These are phyloP conservation scores for Entomobrya proxima DNA, from an alignment of 2,888 invertebrate genomes.

Conservation along the genomic window DNA sequence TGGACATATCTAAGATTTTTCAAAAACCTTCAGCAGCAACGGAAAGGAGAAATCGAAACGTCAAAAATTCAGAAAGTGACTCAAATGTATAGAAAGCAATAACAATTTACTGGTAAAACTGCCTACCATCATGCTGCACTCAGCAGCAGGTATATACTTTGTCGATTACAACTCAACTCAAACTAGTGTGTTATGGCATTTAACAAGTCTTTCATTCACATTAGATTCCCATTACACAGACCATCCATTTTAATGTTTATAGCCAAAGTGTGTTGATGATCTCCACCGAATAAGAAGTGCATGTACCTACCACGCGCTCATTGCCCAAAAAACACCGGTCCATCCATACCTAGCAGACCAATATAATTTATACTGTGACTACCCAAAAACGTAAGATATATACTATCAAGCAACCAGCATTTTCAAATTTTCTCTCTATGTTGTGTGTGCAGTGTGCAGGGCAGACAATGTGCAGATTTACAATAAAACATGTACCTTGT, in stretches of 20 bases:
- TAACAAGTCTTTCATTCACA: neutral
- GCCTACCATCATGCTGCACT: neutral
- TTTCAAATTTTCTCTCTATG: too few species aligned
- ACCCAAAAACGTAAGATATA: too few species aligned
- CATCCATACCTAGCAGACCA: too few species aligned
- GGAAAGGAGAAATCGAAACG: too few species aligned
- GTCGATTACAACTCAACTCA: neutral
- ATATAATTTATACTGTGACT: too few species aligned
- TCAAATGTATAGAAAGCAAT: too few species aligned
- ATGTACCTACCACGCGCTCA: neutral
- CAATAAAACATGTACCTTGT: neutral
- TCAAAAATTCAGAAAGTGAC: too few species aligned
- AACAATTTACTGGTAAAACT: neutral
- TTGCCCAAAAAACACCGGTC: too few species aligned
- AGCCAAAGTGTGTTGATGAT: neutral
- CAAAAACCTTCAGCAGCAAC: too few species aligned
- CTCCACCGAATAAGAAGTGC: neutral
- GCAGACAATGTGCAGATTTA: neutral
- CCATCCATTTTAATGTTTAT: slow-evolving; percentile 15
- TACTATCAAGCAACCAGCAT: too few species aligned
- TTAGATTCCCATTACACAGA: slow-evolving; percentile 12
- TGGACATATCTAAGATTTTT: too few species aligned
- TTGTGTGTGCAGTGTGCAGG: neutral
- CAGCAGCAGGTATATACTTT: neutral
- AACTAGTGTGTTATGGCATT: neutral